Evolutionary conservation across 2,888 invertebrate species (phyloP), one percentile per base, ranked within the genome.

Genomic region (Malthinus seriepunctatus): DNA sequence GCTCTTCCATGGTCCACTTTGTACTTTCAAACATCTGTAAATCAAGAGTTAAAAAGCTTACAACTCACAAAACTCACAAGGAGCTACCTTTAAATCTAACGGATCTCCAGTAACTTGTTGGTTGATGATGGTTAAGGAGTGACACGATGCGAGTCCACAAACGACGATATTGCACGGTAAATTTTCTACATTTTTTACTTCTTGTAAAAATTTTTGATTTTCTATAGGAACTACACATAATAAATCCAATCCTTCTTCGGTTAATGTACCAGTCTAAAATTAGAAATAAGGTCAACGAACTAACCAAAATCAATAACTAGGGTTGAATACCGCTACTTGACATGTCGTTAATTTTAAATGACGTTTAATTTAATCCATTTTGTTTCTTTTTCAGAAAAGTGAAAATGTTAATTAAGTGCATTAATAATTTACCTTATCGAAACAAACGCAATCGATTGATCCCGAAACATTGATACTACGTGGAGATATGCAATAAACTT

Each of bases 221-320:
- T 83, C 73, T 9, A 81, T 79, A 0, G 93, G 89, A 1, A 96
- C 89, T 3, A 95, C 90, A 37, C 95, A 96, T 88, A 93, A 91
- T 87, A 97, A 89, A 79, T 97, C 96, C 23, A 97, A 78, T 0
- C 97, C 97, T 75, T 97, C 97, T 77, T 97, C 97, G 0, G 97
- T 97, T 60, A 97, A 78, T 0, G 97, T 97, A 8, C 97, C 97
- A 11, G 97, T 97, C 91, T 93, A 76, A 9, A 78, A 79, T 23
- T 23, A 23, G 23, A 23, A 23, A 2, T 5, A 5, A 23, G 23
- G 23, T 23, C 23, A 23, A 23, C 23, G 23, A 23, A 23, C 23
- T 23, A 2, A 23, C 2, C 3, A 35, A 35, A 35, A 35, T 35
- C 23, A 23, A 23, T 23, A 23, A 23, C n/a, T 23, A 5, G 23